Evolutionary conservation across 1,140 invertebrate genomes (phyloP).

Genomic region (Zaprionus davidi): DNA sequence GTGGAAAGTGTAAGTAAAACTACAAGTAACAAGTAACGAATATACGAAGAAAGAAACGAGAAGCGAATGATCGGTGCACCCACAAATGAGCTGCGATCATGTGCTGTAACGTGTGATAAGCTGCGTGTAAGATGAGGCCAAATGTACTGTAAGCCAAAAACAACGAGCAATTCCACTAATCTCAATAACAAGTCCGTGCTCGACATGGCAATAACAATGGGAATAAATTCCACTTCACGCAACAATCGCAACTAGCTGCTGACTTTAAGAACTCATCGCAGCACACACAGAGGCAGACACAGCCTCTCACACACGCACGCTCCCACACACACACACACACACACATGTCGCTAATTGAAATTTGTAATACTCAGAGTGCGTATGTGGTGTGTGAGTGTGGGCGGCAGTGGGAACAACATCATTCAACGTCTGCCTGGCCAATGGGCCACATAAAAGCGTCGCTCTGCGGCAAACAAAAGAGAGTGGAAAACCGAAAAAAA

Average conservation of each 20-base stretch:
- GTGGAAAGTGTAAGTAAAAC: too few species aligned
- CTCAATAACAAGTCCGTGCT: constrained; percentile 15
- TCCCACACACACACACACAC: background rate
- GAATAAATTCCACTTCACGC: constrained; percentile 42
- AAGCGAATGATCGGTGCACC: background rate
- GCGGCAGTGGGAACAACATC: constrained; percentile 33
- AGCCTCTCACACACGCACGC: background rate
- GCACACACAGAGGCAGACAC: constrained; percentile 4
- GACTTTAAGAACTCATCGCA: constrained; percentile 31
- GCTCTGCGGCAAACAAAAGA: constrained; percentile 33
- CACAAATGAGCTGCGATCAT: background rate
- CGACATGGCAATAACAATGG: constrained; percentile 27
- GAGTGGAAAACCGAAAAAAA: constrained; percentile 22
- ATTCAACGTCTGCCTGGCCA: constrained; percentile 46
- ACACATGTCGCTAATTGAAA: constrained; percentile 66
- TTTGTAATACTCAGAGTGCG: constrained; percentile 60
- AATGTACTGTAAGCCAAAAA: background rate
- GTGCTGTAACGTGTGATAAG: background rate
- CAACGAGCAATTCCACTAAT: constrained; percentile 7
- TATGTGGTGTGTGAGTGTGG: constrained; percentile 12
- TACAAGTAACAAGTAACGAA: background rate
- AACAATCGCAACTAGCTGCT: constrained; percentile 8
- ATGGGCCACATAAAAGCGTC: constrained; percentile 52
- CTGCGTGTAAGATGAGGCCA: background rate
- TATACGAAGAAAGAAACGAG: background rate